Conservation (phyloP, 2,888 invertebrate species). For the Eristalinus aeneus region DNA sequence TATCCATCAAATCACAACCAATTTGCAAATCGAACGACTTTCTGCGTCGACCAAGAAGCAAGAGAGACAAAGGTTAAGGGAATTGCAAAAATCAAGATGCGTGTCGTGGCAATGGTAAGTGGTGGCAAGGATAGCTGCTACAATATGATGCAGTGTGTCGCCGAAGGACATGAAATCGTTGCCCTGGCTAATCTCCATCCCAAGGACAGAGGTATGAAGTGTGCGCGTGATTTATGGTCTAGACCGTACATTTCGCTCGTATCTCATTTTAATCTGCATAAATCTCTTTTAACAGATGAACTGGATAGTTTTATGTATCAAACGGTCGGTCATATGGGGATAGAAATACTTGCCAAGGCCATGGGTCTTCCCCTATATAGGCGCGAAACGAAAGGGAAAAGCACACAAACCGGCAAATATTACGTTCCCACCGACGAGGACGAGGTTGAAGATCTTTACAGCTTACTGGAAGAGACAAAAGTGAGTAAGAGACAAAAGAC, state of each 20-base stretch:
- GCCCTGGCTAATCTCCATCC: constrained; percentile 98
- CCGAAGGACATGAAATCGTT: constrained; percentile 95
- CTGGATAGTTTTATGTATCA: constrained; percentile 99
- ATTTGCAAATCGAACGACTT: background rate
- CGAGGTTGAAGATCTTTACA: constrained; percentile 98
- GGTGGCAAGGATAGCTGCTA: constrained; percentile 99
- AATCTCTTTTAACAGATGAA: constrained; percentile 84
- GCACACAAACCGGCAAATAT: constrained; percentile 88
- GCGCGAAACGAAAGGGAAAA: constrained; percentile 90
- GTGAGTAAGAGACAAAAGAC: constrained; percentile 72
- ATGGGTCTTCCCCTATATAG: constrained; percentile 95
- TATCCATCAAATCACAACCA: background rate
- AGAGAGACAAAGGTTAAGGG: background rate
- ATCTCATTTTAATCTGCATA: constrained; percentile 1
- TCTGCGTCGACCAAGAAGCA: background rate
- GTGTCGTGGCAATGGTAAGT: constrained; percentile 93
- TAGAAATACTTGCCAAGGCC: constrained; percentile 95
- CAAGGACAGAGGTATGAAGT: constrained; percentile 86
- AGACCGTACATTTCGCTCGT: too few relatives aligned
- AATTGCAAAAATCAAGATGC: constrained; percentile 83
- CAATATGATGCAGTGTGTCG: constrained; percentile 98
- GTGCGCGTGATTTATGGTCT: background rate
- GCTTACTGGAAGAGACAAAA: constrained; percentile 84
- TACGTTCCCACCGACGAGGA: constrained; percentile 92
- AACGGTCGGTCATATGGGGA: constrained; percentile 98